Evolutionary conservation across 2,797 vertebrate species (phyloP).

Genomic region (Melanotaenia trifasciata): DNA sequence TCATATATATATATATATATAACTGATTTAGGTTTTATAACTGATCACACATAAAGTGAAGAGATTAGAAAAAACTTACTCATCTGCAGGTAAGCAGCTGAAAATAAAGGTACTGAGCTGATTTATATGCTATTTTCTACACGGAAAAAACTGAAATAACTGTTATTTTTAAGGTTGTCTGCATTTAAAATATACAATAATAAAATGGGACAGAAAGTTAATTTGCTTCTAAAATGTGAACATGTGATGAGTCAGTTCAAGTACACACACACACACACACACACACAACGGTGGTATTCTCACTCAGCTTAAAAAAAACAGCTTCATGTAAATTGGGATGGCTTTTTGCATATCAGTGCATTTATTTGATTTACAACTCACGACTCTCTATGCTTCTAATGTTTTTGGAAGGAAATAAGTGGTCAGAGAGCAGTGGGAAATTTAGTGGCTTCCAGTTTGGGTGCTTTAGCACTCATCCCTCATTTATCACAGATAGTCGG

Average conservation of each 20-base stretch:
- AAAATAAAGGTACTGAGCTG: too few relatives aligned
- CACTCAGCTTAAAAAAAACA: slow-evolving; percentile 34
- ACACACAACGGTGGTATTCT: slow-evolving; percentile 55
- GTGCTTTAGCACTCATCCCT: slow-evolving; percentile 72
- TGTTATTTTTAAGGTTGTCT: too few relatives aligned
- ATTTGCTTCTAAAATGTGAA: neutral
- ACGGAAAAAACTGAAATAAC: too few relatives aligned
- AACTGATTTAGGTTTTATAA: too few relatives aligned
- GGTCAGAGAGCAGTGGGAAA: slow-evolving; percentile 56
- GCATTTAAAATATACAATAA: too few relatives aligned
- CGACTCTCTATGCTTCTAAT: slow-evolving; percentile 48
- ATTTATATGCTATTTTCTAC: too few relatives aligned
- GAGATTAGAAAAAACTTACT: too few relatives aligned
- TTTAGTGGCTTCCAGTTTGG: slow-evolving; percentile 65
- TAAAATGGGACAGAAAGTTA: too few relatives aligned
- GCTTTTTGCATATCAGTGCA: slow-evolving; percentile 59
- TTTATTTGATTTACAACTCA: slow-evolving; percentile 72
- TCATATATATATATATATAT: too few relatives aligned
- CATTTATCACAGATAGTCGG: slow-evolving; percentile 71
- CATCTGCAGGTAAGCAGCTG: too few relatives aligned
- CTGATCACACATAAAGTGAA: too few relatives aligned
- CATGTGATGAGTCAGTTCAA: neutral
- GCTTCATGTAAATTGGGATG: slow-evolving; percentile 57
- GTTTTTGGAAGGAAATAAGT: slow-evolving; percentile 67
- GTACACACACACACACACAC: too few relatives aligned